Evolutionary conservation across 1,140 invertebrate genomes (phyloP).

Genomic region (Chelonus insularis): DNA sequence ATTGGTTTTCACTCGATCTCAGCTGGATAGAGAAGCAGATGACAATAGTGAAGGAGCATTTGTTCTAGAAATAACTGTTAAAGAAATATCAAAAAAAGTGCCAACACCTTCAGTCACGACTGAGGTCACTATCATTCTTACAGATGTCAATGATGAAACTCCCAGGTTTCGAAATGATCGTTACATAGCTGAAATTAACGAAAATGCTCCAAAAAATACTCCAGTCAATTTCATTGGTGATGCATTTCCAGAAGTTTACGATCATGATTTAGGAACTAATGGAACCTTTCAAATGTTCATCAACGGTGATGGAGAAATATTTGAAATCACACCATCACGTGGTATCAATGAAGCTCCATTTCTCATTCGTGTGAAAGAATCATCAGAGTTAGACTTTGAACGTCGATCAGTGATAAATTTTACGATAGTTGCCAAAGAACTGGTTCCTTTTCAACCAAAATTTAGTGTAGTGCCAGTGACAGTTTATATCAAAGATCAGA

Average conservation of each 20-base stretch:
- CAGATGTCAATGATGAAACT: slow-evolving; percentile 93
- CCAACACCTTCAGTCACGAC: slow-evolving; percentile 79
- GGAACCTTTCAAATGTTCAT: slow-evolving; percentile 86
- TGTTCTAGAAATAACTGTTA: slow-evolving; percentile 80
- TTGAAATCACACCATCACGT: slow-evolving; percentile 85
- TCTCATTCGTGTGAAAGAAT: slow-evolving; percentile 85
- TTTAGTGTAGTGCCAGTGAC: slow-evolving; percentile 81
- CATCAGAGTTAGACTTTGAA: slow-evolving; percentile 84
- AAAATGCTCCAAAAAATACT: slow-evolving; percentile 89
- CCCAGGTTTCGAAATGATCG: slow-evolving; percentile 77
- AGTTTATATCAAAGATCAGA: slow-evolving; percentile 85
- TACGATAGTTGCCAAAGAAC: slow-evolving; percentile 83
- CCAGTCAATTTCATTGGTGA: slow-evolving; percentile 84
- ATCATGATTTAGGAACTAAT: slow-evolving; percentile 92
- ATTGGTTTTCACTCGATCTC: slow-evolving; percentile 73
- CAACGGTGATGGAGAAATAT: slow-evolving; percentile 78
- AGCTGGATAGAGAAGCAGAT: slow-evolving; percentile 81
- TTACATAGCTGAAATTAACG: slow-evolving; percentile 88
- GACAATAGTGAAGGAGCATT: slow-evolving; percentile 81
- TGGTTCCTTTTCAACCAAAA: slow-evolving; percentile 72
- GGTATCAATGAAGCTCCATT: slow-evolving; percentile 93
- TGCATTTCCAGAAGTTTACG: slow-evolving; percentile 83
- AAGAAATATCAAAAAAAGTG: slow-evolving; percentile 61
- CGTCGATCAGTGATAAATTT: slow-evolving; percentile 78
- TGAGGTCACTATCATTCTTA: slow-evolving; percentile 89